Conservation (phyloP, 2,113 vertebrate genomes). For the Jacana jacana region DNA sequence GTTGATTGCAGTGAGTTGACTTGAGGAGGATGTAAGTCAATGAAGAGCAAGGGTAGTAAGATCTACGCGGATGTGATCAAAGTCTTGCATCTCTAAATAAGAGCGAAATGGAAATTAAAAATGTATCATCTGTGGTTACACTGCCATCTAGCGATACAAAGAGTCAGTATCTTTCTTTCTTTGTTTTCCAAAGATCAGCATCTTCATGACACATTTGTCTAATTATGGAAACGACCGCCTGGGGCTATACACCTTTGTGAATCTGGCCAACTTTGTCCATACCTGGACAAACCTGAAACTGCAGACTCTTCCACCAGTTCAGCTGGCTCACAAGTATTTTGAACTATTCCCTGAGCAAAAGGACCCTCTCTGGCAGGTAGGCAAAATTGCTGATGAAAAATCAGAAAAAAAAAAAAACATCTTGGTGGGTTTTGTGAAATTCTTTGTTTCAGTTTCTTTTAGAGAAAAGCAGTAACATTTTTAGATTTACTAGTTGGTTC, state of each 20-base stretch:
- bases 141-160: conserved; percentile 60
- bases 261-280: conserved; percentile 90
- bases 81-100: neutral
- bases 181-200: conserved; percentile 83
- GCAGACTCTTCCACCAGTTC: conserved; percentile 88
- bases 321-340: conserved; percentile 93
- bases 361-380: conserved; percentile 95
- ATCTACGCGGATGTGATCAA: neutral
- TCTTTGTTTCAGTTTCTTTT: neutral
- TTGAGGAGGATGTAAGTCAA: neutral
- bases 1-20: neutral
- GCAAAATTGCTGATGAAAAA: neutral
- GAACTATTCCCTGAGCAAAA: conserved; percentile 93
- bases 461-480: neutral
- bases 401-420: neutral
- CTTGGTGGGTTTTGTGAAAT: neutral
- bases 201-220: conserved; percentile 98
- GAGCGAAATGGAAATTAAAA: neutral
- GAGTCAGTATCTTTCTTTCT: neutral
- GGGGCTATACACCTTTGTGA: conserved; percentile 93
- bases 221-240: conserved; percentile 93
- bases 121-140: neutral
- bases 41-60: neutral
- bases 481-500: neutral
- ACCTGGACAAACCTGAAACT: conserved; percentile 93